Evolutionary conservation across 2,797 vertebrate genomes (phyloP), one percentile per base, ranked within the genome.

Genomic region (Cyclopterus lumpus): DNA sequence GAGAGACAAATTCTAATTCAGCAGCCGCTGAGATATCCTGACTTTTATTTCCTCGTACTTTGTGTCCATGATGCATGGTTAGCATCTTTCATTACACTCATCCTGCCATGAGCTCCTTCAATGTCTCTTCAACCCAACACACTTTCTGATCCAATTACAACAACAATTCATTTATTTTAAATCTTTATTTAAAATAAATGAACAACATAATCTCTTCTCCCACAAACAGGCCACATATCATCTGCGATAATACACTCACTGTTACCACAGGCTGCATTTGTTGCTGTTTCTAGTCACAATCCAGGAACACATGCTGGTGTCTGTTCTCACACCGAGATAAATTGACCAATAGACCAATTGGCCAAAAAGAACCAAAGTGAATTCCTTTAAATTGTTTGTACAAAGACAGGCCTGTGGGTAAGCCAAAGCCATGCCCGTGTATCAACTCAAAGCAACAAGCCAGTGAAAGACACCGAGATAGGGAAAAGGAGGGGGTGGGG

Each of bases 371-470:
- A 30, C 15, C 2, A 9, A 24, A 18, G 10, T n/a, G 8, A 22
- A 26, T 66, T 60, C 32, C 54, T 38, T 62, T 36, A n/a, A 68
- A n/a, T 55, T 71, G 53, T 80, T 42, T 42, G 32, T 32, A 38
- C 34, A 38, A 10, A 68, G 59, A 66, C 70, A 66, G 8, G 20
- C 46, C 62, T 57, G 57, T 46, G 59, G 73, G 59, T 57, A 22
- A 49, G 68, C 26, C 44, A 16, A 66, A 60, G 65, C 26, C 46
- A 20, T 14, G 4, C 18, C 30, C 59, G 60, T 75, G 71, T 57
- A 71, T 74, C 62, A 80, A 80, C 71, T 65, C 34, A 75, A 79
- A 73, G 53, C 57, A 75, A 67, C 12, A 77, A 75, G 54, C 69
- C 54, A 75, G 60, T 67, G 64, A 78, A 68, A 83, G 12, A 60